Percentiles rank a stretch among this genome's conserved stretches.
Conservation (phyloP, 2,797 vertebrate genomes). For the Myotis daubentonii region DNA sequence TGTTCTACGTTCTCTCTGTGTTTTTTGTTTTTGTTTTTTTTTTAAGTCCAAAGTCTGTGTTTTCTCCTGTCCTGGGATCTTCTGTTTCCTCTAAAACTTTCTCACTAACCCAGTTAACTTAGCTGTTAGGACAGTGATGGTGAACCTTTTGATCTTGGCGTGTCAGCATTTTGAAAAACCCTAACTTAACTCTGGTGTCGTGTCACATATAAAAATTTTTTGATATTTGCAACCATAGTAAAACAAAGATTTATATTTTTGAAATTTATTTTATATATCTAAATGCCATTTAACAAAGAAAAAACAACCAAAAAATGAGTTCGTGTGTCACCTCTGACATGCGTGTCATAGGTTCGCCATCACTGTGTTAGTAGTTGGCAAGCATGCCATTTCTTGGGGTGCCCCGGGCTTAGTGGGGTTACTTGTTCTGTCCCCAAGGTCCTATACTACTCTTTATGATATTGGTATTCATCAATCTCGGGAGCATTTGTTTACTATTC, state of each 20-base stretch:
- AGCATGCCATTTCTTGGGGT: neutral
- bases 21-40: no score
- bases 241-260: no score
- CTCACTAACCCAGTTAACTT: neutral
- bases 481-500: neutral
- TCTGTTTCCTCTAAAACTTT: neutral
- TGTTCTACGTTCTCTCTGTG: neutral
- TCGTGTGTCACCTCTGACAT: no score
- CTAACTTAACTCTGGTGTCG: no score
- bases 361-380: neutral
- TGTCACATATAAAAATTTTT: no score
- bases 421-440: neutral
- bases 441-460: neutral
- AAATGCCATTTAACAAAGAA: no score
- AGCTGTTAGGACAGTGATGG: neutral
- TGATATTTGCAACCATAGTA: no score
- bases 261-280: no score
- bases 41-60: neutral
- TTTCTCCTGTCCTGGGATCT: neutral
- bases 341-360: no score
- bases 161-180: no score
- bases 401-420: neutral
- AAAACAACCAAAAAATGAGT: no score
- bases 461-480: neutral
- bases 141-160: no score